phyloP scores from a whole-genome alignment of 2,113 vertebrate genomes.

The Bagarius yarrelli region DNA sequence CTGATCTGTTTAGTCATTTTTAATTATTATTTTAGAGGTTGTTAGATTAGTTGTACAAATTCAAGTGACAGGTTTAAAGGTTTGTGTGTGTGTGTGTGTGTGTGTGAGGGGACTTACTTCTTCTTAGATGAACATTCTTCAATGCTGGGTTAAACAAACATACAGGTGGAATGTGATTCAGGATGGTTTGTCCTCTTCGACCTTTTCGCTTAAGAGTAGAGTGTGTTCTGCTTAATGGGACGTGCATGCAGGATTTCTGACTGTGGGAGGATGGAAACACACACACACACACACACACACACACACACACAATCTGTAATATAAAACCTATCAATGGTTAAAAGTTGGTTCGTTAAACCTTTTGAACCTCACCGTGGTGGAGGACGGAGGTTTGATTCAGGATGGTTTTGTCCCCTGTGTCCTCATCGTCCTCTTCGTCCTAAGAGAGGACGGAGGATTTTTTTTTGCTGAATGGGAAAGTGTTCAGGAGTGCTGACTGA shows the following conservation, averaged over 20 bases:
- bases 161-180: not conserved
- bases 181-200: not conserved
- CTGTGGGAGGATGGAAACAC: not conserved
- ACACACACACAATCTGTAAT: not conserved
- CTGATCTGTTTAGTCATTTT: not conserved
- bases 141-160: not conserved
- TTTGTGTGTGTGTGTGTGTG: too few relatives aligned
- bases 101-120: not conserved
- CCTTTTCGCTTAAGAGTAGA: conserved; percentile 20
- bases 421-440: conserved; percentile 15
- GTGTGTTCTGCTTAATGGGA: conserved; percentile 40
- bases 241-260: conserved; percentile 26
- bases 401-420: not conserved
- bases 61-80: not conserved
- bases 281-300: not conserved
- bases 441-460: not conserved
- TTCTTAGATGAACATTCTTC: not conserved
- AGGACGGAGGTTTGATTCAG: not conserved
- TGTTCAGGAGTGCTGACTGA: conserved; percentile 6
- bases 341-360: not conserved
- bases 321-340: not conserved
- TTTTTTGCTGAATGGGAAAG: conserved; percentile 23
- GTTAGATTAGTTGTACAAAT: not conserved
- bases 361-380: not conserved
- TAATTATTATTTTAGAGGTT: too few relatives aligned